These are phyloP conservation scores for Poecilus cupreus DNA, from an alignment of 2,888 invertebrate genomes.

Conservation along the genomic window DNA sequence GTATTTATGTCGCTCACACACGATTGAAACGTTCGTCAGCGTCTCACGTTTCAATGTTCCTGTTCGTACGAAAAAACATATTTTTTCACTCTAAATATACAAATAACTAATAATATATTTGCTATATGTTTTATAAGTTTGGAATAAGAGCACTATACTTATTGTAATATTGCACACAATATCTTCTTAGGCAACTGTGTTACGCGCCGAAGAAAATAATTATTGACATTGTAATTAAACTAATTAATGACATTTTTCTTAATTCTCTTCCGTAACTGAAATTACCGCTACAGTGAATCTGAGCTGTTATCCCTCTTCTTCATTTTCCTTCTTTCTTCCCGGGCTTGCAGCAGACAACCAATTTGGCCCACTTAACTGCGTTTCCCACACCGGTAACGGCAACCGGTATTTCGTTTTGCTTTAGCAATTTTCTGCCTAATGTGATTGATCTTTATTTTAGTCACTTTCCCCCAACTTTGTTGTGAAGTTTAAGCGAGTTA, in stretches of 20 bases:
- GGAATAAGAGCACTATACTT: too few species aligned
- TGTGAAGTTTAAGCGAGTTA: neutral
- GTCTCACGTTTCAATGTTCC: too few species aligned
- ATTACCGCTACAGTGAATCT: conserved; percentile 19
- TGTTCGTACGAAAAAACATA: too few species aligned
- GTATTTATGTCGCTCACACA: too few species aligned
- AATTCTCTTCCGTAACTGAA: neutral
- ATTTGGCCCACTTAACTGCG: conserved; percentile 41
- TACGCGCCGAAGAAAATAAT: neutral
- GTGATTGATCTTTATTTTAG: conserved; percentile 53
- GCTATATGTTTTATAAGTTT: too few species aligned
- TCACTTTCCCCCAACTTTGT: conserved; percentile 41
- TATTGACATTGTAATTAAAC: neutral
- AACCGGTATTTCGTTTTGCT: conserved; percentile 42
- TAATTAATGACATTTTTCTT: neutral
- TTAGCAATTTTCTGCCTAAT: conserved; percentile 39
- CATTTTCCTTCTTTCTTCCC: conserved; percentile 15
- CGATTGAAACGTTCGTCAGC: too few species aligned
- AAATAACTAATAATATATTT: too few species aligned
- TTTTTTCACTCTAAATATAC: too few species aligned
- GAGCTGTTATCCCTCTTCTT: conserved; percentile 13
- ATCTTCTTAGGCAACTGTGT: neutral
- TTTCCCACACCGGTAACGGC: conserved; percentile 14
- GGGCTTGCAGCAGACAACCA: conserved; percentile 36
- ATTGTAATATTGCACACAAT: too few species aligned